These are phyloP conservation scores for Rutilus rutilus DNA, from an alignment of 2,113 vertebrate species.

Conservation along the genomic window DNA sequence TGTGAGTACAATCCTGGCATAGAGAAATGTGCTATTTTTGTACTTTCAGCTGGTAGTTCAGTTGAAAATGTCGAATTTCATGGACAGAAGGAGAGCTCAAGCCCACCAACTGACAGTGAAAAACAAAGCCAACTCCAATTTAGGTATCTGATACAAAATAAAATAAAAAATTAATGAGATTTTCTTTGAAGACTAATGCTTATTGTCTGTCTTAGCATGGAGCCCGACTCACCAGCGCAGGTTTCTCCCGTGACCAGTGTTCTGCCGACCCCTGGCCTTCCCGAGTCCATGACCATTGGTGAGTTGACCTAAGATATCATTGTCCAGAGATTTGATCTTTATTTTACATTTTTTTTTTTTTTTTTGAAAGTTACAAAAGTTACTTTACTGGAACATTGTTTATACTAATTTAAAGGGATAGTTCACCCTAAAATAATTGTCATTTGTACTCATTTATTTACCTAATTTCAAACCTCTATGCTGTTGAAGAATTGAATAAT, in stretches of 20 bases:
- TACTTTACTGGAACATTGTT: not conserved
- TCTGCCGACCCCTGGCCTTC: constrained; percentile 78
- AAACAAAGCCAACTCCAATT: constrained; percentile 74
- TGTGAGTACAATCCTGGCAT: not conserved
- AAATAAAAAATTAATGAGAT: no score
- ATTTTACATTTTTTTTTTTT: not conserved
- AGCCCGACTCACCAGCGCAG: constrained; percentile 75
- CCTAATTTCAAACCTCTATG: not conserved
- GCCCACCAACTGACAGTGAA: constrained; percentile 67
- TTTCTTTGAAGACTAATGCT: not conserved
- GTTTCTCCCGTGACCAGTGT: constrained; percentile 69
- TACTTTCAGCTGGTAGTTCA: constrained; percentile 67
- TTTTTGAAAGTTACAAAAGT: not conserved
- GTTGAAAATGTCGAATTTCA: constrained; percentile 80
- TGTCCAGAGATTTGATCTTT: not conserved
- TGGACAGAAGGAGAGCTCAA: constrained; percentile 67
- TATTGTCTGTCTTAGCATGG: constrained; percentile 76
- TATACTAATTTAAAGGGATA: not conserved
- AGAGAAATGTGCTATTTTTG: not conserved
- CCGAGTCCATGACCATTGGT: constrained; percentile 95
- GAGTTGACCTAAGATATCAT: constrained; percentile 68
- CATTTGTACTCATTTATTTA: not conserved
- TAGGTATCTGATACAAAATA: constrained; percentile 73
- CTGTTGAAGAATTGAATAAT: not conserved
- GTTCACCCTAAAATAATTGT: not conserved